Evolutionary conservation across 2,797 vertebrate species (phyloP), one percentile per base, ranked within the genome.

Genomic region (Muscicapa comitata): DNA sequence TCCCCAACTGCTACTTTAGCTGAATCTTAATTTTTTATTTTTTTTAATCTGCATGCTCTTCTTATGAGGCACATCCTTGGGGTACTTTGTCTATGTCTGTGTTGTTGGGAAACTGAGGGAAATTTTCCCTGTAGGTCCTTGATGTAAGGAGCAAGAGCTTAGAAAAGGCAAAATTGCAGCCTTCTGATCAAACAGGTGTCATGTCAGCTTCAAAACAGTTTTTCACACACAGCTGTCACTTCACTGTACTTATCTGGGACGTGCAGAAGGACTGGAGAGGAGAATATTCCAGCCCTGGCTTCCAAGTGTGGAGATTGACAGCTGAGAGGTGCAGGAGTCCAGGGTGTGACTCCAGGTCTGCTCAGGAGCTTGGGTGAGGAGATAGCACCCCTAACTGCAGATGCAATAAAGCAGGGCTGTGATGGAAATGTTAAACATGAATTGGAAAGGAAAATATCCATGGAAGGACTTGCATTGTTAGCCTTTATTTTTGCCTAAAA

Each of bases 351-450:
- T 84, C 38, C 57, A 54, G 77, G 7, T 21, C 40, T 61, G 54
- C 67, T 54, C 57, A n/a, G 48, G 40, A 81, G 40, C 29, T 84
- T 17, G 2, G 20, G 5, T 70, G 20, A 28, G 67, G 28, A 48
- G 54, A 35, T 25, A 1, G 8, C 37, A 21, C 17, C n/a, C 29
- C 31, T 16, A 43, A 19, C 0, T 80, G 16, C 20, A 70, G 38
- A 6, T 43, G 50, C 21, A 11, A 1, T n/a, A 42, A 71, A 80
- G 12, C 13, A 57, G 2, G 17, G 43, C n/a, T 28, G 0, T 26
- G 67, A 3, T 35, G 15, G 43, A 62, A 86, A 21, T 48, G 6
- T 14, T 66, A 8, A 43, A 40, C 4, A 1, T 48, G 57, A 9
- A 26, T 55, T 76, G 50, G 29, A 58, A 77, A 28, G 43, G 40